phyloP scores from a whole-genome alignment of 2,113 vertebrate genomes.

The Azemiops feae region DNA sequence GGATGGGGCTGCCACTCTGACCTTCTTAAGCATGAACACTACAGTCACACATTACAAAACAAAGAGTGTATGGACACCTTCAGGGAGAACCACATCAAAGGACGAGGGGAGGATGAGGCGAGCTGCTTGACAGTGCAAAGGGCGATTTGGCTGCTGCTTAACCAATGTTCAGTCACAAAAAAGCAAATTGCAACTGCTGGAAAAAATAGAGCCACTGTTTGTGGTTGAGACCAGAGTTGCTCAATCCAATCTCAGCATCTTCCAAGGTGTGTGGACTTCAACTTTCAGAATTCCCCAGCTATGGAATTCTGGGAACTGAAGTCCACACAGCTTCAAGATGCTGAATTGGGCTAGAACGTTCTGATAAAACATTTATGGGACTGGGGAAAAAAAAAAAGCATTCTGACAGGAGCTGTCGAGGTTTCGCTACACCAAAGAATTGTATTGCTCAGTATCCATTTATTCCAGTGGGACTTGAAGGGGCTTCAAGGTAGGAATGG shows the following conservation, averaged over 20 bases:
- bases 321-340: not conserved
- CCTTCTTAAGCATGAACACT: constrained; percentile 70
- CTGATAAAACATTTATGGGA: not conserved
- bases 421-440: not conserved
- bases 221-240: constrained; percentile 28
- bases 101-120: constrained; percentile 65
- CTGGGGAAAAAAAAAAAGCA: not conserved
- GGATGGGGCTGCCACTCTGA: constrained; percentile 66
- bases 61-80: constrained; percentile 62
- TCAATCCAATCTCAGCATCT: not conserved
- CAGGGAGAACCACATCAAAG: constrained; percentile 52
- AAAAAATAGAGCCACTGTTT: constrained; percentile 46
- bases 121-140: constrained; percentile 65
- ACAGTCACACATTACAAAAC: constrained; percentile 76
- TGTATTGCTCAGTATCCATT: not conserved
- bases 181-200: constrained; percentile 45
- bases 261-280: not conserved
- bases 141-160: constrained; percentile 55
- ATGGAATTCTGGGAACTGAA: not conserved
- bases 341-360: not conserved
- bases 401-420: constrained; percentile 49
- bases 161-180: constrained; percentile 53
- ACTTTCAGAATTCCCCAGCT: not conserved
- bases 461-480: not conserved
- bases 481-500: not conserved